phyloP scores from a whole-genome alignment of 2,888 invertebrate species.

The Nesidiocoris tenuis region DNA sequence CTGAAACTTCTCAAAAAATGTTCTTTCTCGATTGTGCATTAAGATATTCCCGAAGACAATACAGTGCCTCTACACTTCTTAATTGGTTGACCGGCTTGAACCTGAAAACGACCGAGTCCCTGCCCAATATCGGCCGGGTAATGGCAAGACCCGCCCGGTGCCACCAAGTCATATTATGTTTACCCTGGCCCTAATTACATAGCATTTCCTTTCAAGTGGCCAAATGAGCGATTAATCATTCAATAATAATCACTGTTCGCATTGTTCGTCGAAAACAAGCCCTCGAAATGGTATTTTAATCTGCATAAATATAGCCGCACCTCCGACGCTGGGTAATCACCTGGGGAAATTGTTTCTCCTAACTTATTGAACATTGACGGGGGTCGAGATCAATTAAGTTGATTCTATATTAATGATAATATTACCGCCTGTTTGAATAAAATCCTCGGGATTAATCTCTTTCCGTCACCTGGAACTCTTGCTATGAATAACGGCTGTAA shows the following conservation, averaged over 20 bases:
- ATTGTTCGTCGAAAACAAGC: slow-evolving; percentile 25
- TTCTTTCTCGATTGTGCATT: too few species aligned
- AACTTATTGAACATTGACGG: slow-evolving; percentile 10
- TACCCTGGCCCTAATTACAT: slow-evolving; percentile 32
- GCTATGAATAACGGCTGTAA: slow-evolving; percentile 5
- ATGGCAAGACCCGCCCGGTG: slow-evolving; percentile 1
- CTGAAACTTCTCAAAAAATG: too few species aligned
- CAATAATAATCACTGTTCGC: slow-evolving; percentile 35
- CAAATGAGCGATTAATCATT: slow-evolving; percentile 37
- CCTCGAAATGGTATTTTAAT: slow-evolving; percentile 22
- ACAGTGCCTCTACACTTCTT: too few species aligned
- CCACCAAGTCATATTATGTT: slow-evolving; percentile 28
- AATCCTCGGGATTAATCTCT: slow-evolving; percentile 20
- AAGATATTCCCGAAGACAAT: too few species aligned
- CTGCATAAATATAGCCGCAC: slow-evolving; percentile 16
- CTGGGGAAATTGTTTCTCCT: slow-evolving; percentile 9
- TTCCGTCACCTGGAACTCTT: slow-evolving; percentile 8
- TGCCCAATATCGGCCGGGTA: slow-evolving; percentile 9
- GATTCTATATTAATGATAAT: slow-evolving; percentile 23
- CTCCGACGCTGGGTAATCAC: slow-evolving; percentile 6
- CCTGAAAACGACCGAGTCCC: neutral
- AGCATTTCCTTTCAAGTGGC: slow-evolving; percentile 31
- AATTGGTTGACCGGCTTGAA: neutral
- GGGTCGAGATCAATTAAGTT: slow-evolving; percentile 8
- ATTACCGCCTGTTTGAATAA: slow-evolving; percentile 5